phyloP scores from a whole-genome alignment of 2,797 vertebrate species.

The Danio kyathit region DNA sequence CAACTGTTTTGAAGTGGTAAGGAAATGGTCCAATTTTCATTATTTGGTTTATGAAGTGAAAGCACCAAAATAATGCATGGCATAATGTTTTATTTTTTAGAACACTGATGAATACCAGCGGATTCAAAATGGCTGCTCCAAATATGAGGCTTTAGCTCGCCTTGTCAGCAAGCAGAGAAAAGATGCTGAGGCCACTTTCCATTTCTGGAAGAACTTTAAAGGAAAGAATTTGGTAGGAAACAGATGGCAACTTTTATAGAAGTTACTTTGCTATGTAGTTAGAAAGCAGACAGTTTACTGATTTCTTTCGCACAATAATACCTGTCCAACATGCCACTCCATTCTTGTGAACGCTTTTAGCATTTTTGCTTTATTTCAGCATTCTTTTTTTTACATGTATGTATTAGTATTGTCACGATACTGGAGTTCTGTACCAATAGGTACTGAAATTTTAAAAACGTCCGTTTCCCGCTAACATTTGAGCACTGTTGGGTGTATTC shows the following conservation, averaged over 20 bases:
- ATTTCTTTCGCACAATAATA: neutral
- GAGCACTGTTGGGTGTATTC: too few relatives aligned
- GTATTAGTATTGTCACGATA: too few relatives aligned
- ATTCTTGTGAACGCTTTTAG: neutral
- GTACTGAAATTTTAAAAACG: too few relatives aligned
- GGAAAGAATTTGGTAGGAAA: conserved; percentile 90
- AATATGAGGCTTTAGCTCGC: conserved; percentile 87
- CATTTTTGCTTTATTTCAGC: neutral
- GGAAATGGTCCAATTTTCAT: conserved; percentile 44
- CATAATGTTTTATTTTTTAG: conserved; percentile 68
- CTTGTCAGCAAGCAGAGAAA: conserved; percentile 87
- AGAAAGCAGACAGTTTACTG: neutral
- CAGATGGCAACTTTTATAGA: neutral
- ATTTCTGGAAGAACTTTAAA: conserved; percentile 95
- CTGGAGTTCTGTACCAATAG: too few relatives aligned
- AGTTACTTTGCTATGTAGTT: neutral
- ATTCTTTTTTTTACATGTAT: too few relatives aligned
- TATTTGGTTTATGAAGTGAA: conserved; percentile 12
- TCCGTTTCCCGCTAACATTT: too few relatives aligned
- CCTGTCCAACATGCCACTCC: neutral
- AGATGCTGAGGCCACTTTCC: conserved; percentile 89
- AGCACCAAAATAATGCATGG: neutral
- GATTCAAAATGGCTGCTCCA: conserved; percentile 86
- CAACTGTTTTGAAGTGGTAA: conserved; percentile 95
- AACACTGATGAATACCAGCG: conserved; percentile 89